Evolutionary conservation across 2,888 invertebrate species (phyloP).

Genomic region (Alloscopus bannaensis): DNA sequence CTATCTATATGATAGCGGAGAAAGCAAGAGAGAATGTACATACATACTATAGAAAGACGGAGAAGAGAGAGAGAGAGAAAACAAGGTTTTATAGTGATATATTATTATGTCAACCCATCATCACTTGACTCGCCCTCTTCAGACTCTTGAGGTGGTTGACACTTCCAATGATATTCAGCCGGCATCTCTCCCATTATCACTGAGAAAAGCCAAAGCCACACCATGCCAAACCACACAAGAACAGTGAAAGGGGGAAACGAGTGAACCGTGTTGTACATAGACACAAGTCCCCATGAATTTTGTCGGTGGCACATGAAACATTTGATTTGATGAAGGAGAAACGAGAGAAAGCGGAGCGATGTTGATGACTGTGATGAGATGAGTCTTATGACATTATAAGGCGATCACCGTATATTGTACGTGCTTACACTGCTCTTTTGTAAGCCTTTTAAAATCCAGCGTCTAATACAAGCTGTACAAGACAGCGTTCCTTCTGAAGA

Average conservation of each 20-base stretch:
- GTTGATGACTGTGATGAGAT: conserved; percentile 30
- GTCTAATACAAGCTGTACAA: too few species aligned
- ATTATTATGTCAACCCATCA: conserved; percentile 39
- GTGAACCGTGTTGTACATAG: too few species aligned
- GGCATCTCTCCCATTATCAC: conserved; percentile 1
- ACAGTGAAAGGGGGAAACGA: too few species aligned
- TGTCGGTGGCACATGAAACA: conserved; percentile 23
- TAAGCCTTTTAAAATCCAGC: too few species aligned
- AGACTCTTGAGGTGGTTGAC: conserved; percentile 39
- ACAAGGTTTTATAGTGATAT: neutral
- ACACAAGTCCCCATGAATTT: conserved; percentile 40
- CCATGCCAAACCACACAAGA: too few species aligned
- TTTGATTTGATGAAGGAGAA: conserved; percentile 32
- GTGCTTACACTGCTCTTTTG: too few species aligned
- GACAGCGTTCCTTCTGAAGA: too few species aligned
- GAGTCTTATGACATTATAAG: conserved; percentile 29
- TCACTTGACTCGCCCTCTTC: conserved; percentile 43
- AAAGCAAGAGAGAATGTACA: neutral
- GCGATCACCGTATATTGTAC: too few species aligned
- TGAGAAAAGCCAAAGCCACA: neutral
- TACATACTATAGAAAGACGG: neutral
- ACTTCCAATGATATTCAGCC: conserved; percentile 5
- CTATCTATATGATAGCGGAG: neutral
- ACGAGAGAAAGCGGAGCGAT: too few species aligned
- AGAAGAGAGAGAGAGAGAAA: neutral